These are phyloP conservation scores for Drosophila mayaguana DNA, from an alignment of 2,888 invertebrate genomes.

Conservation along the genomic window DNA sequence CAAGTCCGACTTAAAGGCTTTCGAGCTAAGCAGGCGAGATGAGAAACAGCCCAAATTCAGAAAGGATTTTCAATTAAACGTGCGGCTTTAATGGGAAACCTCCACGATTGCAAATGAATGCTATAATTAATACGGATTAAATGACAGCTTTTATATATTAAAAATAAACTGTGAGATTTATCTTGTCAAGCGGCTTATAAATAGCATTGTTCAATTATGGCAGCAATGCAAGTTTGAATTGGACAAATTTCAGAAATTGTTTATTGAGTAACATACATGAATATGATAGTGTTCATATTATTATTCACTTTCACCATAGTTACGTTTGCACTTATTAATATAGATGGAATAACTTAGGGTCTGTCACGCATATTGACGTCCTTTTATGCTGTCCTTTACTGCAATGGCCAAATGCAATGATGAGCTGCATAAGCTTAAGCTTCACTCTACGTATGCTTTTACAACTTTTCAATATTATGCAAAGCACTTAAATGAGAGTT, in stretches of 20 bases:
- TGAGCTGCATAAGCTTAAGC: slow-evolving; percentile 3
- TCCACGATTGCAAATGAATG: background rate
- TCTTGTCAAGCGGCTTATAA: background rate
- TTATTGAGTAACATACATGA: too few species aligned
- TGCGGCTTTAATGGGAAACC: background rate
- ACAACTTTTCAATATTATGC: slow-evolving; percentile 51
- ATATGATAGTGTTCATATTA: too few species aligned
- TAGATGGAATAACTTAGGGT: background rate
- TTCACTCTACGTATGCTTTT: slow-evolving; percentile 23
- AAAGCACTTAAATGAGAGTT: slow-evolving; percentile 64
- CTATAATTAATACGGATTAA: background rate
- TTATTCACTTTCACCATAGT: too few species aligned
- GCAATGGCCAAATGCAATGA: background rate
- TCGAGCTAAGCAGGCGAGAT: background rate
- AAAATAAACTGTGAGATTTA: background rate
- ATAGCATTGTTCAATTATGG: background rate
- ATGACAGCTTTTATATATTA: slow-evolving; percentile 1
- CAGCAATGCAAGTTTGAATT: too few species aligned
- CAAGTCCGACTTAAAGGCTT: slow-evolving; percentile 19
- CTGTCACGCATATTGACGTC: background rate
- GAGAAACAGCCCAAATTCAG: slow-evolving; percentile 2
- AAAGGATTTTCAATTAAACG: slow-evolving; percentile 18
- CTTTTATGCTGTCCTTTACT: background rate
- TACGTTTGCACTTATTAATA: background rate
- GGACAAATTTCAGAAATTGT: too few species aligned